phyloP scores from a whole-genome alignment of 2,113 vertebrate genomes.

The Oncorhynchus gorbuscha region DNA sequence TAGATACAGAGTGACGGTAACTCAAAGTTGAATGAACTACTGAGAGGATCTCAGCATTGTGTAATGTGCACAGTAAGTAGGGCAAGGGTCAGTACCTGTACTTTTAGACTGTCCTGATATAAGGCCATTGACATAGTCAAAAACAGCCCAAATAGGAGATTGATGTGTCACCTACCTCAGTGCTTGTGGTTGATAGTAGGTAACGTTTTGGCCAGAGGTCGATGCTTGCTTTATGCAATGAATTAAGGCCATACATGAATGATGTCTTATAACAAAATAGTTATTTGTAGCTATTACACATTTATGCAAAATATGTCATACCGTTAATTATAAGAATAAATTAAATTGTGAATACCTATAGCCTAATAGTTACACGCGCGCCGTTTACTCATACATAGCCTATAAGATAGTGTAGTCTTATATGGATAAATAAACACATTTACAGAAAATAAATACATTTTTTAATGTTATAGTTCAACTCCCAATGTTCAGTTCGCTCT shows the following conservation, averaged over 20 bases:
- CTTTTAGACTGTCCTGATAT: not conserved
- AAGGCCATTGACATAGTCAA: too few relatives aligned
- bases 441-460: too few relatives aligned
- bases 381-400: too few relatives aligned
- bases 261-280: not conserved
- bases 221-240: conserved; percentile 58
- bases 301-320: too few relatives aligned
- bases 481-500: not conserved
- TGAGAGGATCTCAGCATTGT: not conserved
- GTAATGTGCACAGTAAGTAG: not conserved
- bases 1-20: not conserved
- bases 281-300: not conserved
- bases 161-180: conserved; percentile 53
- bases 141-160: too few relatives aligned
- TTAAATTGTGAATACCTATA: too few relatives aligned
- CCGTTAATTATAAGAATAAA: too few relatives aligned
- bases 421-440: too few relatives aligned
- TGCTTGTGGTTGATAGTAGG: conserved; percentile 28
- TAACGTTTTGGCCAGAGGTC: conserved; percentile 57
- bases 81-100: not conserved
- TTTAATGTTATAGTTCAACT: too few relatives aligned
- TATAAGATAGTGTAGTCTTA: too few relatives aligned
- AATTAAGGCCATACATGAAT: conserved; percentile 40
- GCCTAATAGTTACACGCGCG: too few relatives aligned
- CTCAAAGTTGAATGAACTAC: not conserved